These are phyloP conservation scores for Drosophila varians DNA, from an alignment of 1,140 invertebrate species.

Conservation along the genomic window DNA sequence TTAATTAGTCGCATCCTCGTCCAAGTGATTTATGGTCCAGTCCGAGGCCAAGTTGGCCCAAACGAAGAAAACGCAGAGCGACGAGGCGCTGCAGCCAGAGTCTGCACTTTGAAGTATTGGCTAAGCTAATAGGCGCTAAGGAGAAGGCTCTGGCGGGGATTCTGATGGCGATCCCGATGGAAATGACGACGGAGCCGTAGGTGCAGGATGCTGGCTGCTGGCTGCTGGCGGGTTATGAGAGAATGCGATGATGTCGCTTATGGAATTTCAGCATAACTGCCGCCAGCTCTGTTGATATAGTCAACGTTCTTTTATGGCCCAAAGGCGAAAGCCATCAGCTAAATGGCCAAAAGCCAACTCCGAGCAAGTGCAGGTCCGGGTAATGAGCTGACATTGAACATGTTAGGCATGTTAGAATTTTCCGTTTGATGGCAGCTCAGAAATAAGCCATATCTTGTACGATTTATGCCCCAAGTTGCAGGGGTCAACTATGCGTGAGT, in stretches of 20 bases:
- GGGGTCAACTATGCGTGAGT: constrained; percentile 57
- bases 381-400: constrained; percentile 67
- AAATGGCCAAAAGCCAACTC: constrained; percentile 42
- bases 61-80: not conserved
- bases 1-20: constrained; percentile 81
- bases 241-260: constrained; percentile 68
- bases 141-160: constrained; percentile 9
- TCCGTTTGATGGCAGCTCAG: constrained; percentile 36
- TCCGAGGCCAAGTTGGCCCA: constrained; percentile 12
- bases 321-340: constrained; percentile 11
- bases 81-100: constrained; percentile 15
- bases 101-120: constrained; percentile 72
- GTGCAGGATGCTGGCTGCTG: constrained; percentile 17
- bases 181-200: constrained; percentile 10
- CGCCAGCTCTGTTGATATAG: constrained; percentile 55
- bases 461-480: constrained; percentile 29
- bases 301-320: constrained; percentile 40
- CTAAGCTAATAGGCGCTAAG: constrained; percentile 76
- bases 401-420: constrained; percentile 56
- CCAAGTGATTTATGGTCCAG: constrained; percentile 76
- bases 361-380: constrained; percentile 39
- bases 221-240: constrained; percentile 64
- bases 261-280: constrained; percentile 71
- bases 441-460: constrained; percentile 41
- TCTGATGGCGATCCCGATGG: constrained; percentile 9